These are phyloP conservation scores for Phyllotreta cruciferae DNA, from an alignment of 2,888 invertebrate genomes.

Conservation along the genomic window DNA sequence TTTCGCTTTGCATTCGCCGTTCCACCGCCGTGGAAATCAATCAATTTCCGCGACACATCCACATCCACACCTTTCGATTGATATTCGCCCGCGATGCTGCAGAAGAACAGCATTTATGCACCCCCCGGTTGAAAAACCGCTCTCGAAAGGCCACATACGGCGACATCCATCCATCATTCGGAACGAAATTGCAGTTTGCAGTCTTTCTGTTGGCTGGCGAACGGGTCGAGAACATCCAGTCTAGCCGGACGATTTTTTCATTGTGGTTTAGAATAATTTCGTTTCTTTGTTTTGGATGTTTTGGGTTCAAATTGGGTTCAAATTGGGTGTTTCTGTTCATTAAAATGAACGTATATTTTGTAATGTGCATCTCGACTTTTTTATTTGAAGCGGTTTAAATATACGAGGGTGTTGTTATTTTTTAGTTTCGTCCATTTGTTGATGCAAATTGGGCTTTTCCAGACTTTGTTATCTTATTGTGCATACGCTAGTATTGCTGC, in stretches of 20 bases:
- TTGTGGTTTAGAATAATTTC: neutral
- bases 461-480: conserved; percentile 44
- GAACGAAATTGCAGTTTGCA: conserved; percentile 33
- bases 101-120: conserved; percentile 39
- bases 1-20: too few species aligned
- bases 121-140: conserved; percentile 28
- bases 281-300: too few species aligned
- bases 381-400: too few species aligned
- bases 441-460: too few species aligned
- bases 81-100: conserved; percentile 25
- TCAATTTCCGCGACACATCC: conserved; percentile 22
- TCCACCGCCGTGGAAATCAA: conserved; percentile 25
- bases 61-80: conserved; percentile 21
- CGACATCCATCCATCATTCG: conserved; percentile 41
- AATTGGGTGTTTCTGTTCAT: too few species aligned
- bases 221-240: neutral
- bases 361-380: too few species aligned
- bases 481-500: conserved; percentile 37
- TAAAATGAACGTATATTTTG: too few species aligned
- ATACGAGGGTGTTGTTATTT: too few species aligned
- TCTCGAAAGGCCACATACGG: conserved; percentile 34
- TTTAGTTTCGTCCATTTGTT: too few species aligned
- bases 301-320: too few species aligned
- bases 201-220: neutral
- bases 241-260: neutral